A percentile compares a stretch with the other conserved stretches of the same genome.
Conservation (phyloP, 1,140 invertebrate species). For the Leptinotarsa undecemlineata region DNA sequence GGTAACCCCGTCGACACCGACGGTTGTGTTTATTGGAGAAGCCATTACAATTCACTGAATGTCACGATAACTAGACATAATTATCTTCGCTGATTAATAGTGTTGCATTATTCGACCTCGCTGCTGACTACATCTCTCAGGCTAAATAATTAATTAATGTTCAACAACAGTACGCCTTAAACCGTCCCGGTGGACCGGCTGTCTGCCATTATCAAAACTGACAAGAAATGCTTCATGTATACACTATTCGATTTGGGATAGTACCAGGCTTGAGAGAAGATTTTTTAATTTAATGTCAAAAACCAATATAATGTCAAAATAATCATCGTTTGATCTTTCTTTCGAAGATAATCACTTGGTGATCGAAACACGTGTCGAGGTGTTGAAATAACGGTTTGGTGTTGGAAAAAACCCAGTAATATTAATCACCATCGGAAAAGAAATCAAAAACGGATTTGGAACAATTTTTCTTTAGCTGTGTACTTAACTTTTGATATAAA, state of each 20-base stretch:
- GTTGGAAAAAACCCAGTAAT: too few species aligned
- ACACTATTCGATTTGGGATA: background rate
- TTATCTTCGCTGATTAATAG: background rate
- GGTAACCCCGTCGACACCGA: background rate
- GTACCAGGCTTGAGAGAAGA: too few species aligned
- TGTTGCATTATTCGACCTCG: slow-evolving; percentile 5
- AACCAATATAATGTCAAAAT: too few species aligned
- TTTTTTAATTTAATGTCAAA: too few species aligned
- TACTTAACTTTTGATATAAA: too few species aligned
- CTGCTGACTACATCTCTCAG: background rate
- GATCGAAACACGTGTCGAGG: too few species aligned
- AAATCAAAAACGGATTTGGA: too few species aligned
- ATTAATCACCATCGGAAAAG: too few species aligned
- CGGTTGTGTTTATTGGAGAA: background rate
- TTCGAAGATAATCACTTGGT: too few species aligned
- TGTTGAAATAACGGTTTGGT: too few species aligned
- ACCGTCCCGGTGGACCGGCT: background rate
- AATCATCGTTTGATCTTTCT: too few species aligned
- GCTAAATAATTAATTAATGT: slow-evolving; percentile 8
- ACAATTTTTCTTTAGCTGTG: too few species aligned
- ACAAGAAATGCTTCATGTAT: background rate
- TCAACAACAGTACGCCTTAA: background rate
- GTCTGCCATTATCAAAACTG: background rate
- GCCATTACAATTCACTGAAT: slow-evolving; percentile 4
- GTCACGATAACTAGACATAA: slow-evolving; percentile 1